Evolutionary conservation across 2,797 vertebrate genomes (phyloP), one percentile per base, ranked within the genome.

Genomic region (Pelobates cultripes): DNA sequence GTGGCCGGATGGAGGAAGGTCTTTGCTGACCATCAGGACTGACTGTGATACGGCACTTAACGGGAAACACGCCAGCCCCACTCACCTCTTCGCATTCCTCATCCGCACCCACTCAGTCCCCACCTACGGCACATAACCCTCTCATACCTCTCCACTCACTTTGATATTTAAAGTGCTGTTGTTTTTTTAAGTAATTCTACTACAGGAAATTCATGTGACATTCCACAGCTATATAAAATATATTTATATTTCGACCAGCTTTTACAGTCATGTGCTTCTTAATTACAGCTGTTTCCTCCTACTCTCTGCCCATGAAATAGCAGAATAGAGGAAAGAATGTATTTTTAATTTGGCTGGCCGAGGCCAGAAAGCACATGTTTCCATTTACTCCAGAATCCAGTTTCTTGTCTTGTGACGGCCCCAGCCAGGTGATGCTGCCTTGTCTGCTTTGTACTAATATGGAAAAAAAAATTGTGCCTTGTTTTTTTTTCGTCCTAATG

Each of bases 11-110:
- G 71, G 43, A 7, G 75, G 43, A 55, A 42, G n/a, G 40, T n/a
- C 72, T 80, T 43, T 74, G n/a, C 70, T 73, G 61, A 51, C 44
- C 41, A 66, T 69, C 72, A 75, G 71, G 61, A 68, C 44, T 74
- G 51, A 40, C 79, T 57, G n/a, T 14, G 55, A 7, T 13, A 60
- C 47, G 67, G 10, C 17, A n/a, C 61, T 4, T 74, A 72, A 40
- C 60, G 68, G 43, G 42, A 69, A 14, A 13, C 13, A n/a, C 42
- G 5, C 7, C 28, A 6, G 4, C 17, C 10, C 17, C 17, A 64
- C 17, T 40, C 17, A 64, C n/a, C 61, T 64, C n/a, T 14, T 15
- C 13, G 4, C 55, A 57, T 15, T n/a, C 2, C 7, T 64, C 61
- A 64, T 28, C 61, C 5, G 3, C 61, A 8, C 61, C 61, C 5